phyloP scores from a whole-genome alignment of 2,888 invertebrate species.

The Alcis repandata region DNA sequence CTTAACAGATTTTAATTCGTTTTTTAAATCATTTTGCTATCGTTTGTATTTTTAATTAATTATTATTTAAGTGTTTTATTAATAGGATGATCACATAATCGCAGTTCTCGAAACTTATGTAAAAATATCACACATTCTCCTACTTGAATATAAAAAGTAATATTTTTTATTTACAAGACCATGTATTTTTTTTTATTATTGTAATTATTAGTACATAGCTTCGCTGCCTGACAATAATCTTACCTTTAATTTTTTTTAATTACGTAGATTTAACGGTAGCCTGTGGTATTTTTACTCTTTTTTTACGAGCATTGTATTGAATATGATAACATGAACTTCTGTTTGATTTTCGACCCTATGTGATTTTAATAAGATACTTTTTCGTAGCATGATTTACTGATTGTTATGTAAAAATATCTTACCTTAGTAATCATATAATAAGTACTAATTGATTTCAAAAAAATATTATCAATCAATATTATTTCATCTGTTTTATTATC shows the following conservation, averaged over 20 bases:
- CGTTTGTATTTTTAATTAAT: conserved; percentile 58
- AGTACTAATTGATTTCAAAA: too few species aligned
- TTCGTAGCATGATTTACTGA: neutral
- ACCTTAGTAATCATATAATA: too few species aligned
- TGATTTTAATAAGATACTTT: neutral
- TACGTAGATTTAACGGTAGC: conserved; percentile 57
- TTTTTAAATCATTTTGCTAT: conserved; percentile 57
- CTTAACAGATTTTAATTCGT: conserved; percentile 45
- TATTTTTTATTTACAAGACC: conserved; percentile 68
- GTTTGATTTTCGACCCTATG: neutral
- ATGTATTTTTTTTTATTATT: conserved; percentile 57
- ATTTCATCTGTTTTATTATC: too few species aligned
- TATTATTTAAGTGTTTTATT: conserved; percentile 65
- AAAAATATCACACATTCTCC: conserved; percentile 36
- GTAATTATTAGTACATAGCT: conserved; percentile 62
- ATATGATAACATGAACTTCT: conserved; percentile 46
- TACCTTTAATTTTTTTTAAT: conserved; percentile 61
- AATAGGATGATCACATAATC: conserved; percentile 61
- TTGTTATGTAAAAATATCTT: too few species aligned
- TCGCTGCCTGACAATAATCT: conserved; percentile 80
- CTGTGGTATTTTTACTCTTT: conserved; percentile 54
- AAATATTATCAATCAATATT: too few species aligned
- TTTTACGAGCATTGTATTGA: conserved; percentile 59
- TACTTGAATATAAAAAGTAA: conserved; percentile 39
- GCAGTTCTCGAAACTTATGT: conserved; percentile 54